Percentiles rank a stretch among this genome's conserved stretches.
Evolutionary conservation across 2,797 vertebrate genomes (phyloP).

Genomic region (Mycteria americana): DNA sequence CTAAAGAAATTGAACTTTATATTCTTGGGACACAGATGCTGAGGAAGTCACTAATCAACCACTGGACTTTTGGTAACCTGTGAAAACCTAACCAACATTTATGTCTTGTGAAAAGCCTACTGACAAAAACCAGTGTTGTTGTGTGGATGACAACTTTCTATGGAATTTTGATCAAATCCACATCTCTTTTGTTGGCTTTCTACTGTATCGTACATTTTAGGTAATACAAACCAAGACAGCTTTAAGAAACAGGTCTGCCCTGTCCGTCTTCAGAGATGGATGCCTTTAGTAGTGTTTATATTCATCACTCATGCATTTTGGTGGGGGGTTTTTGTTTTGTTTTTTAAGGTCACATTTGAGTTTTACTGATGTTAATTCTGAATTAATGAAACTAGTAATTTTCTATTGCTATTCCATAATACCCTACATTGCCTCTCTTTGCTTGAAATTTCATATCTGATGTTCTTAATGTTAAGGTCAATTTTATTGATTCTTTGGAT

Average conservation of each 20-base stretch:
- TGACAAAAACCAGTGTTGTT: neutral
- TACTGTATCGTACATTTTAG: neutral
- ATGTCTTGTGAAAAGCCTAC: neutral
- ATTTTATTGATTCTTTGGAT: conserved; percentile 72
- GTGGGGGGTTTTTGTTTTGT: neutral
- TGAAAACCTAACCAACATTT: neutral
- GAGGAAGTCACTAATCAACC: neutral
- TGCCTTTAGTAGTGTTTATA: conserved; percentile 32
- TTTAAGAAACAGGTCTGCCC: neutral
- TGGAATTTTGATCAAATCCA: neutral
- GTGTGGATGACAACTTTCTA: neutral
- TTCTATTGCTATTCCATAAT: conserved; percentile 38
- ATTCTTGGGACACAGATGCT: neutral
- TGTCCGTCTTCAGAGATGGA: neutral
- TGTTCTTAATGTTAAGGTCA: conserved; percentile 73
- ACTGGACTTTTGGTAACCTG: neutral
- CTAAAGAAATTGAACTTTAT: conserved; percentile 26
- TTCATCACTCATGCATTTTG: conserved; percentile 16
- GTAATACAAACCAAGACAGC: neutral
- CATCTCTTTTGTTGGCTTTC: neutral
- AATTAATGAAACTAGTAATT: conserved; percentile 63
- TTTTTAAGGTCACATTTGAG: conserved; percentile 39
- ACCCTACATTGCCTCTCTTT: conserved; percentile 25
- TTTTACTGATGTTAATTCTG: conserved; percentile 50
- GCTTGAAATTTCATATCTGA: conserved; percentile 63